Conservation (phyloP, 2,797 vertebrate species). For the Pyrocephalus nanus region DNA sequence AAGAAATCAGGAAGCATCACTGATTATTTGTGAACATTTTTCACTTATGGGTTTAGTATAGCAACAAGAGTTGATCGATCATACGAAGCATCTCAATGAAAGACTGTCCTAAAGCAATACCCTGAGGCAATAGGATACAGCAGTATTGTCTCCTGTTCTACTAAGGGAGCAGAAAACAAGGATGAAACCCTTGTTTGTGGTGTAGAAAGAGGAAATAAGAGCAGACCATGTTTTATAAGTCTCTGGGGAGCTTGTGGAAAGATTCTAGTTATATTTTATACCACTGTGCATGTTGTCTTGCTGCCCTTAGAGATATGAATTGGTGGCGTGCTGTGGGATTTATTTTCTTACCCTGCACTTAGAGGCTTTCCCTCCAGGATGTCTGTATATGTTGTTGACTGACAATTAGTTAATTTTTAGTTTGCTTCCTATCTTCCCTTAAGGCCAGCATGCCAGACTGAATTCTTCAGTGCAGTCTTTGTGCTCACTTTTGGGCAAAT, state of each 20-base stretch:
- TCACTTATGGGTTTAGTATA: neutral
- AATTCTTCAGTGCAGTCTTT: neutral
- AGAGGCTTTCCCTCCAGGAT: neutral
- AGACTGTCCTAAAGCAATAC: neutral
- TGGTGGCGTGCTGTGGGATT: neutral
- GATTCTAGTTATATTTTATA: neutral
- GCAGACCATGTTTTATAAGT: neutral
- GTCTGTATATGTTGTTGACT: neutral
- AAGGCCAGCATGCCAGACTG: neutral
- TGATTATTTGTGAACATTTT: neutral
- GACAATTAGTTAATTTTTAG: slow-evolving; percentile 23
- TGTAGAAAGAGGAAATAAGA: neutral
- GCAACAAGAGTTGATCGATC: neutral
- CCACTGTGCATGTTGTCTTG: neutral
- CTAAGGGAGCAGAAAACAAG: neutral
- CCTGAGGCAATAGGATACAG: neutral
- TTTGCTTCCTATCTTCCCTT: neutral
- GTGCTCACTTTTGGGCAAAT: neutral
- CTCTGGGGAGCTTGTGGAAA: neutral
- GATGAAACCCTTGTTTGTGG: neutral
- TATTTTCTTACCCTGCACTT: neutral
- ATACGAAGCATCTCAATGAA: neutral
- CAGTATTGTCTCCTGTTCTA: neutral
- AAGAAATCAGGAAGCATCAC: neutral
- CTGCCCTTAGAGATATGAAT: neutral